phyloP scores from a whole-genome alignment of 2,888 invertebrate genomes.

The Cryptus viduatorius region DNA sequence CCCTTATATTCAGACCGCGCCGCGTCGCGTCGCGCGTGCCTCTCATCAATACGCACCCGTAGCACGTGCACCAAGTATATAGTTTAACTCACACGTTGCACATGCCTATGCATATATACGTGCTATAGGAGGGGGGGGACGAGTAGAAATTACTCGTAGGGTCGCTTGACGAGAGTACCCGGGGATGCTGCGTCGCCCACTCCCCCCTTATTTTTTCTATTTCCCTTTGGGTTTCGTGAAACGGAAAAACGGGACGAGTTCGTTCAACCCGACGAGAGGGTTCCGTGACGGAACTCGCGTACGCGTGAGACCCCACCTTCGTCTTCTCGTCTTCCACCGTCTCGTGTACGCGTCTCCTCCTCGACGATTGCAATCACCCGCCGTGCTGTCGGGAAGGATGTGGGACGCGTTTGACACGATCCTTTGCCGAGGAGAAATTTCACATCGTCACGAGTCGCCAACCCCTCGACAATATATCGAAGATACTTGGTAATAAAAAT shows the following conservation, averaged over 20 bases:
- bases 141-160: constrained; percentile 36
- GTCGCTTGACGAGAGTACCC: constrained; percentile 16
- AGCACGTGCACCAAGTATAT: constrained; percentile 52
- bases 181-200: background rate
- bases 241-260: constrained; percentile 31
- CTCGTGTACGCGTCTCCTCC: background rate
- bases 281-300: constrained; percentile 29
- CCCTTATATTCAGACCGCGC: constrained; percentile 3
- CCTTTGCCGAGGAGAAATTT: background rate
- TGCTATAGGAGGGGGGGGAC: constrained; percentile 33
- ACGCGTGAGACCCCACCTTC: constrained; percentile 11
- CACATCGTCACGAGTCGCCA: background rate
- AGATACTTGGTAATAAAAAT: background rate
- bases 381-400: constrained; percentile 37
- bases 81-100: constrained; percentile 22
- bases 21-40: constrained; percentile 43
- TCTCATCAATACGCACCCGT: constrained; percentile 52
- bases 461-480: background rate
- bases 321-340: constrained; percentile 24
- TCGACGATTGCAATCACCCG: constrained; percentile 46
- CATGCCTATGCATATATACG: constrained; percentile 46
- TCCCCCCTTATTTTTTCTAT: constrained; percentile 29
- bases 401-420: constrained; percentile 25
- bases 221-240: constrained; percentile 25
- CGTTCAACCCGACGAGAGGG: constrained; percentile 41